These are phyloP conservation scores for Sinopyrophorus schimmeli DNA, from an alignment of 2,888 invertebrate genomes.

Conservation along the genomic window DNA sequence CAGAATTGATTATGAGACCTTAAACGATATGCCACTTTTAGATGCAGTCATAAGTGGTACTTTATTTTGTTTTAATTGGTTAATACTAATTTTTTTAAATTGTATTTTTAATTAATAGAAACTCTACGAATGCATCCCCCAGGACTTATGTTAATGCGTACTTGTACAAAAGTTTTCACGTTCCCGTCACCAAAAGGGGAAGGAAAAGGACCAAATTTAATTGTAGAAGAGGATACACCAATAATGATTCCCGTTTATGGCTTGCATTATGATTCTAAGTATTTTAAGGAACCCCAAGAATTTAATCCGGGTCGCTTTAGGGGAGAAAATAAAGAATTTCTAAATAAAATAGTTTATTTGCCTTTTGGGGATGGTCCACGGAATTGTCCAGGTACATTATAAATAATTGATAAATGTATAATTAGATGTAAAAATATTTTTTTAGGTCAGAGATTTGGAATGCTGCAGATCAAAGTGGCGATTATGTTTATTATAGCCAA, in stretches of 20 bases:
- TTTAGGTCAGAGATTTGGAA: conserved; percentile 39
- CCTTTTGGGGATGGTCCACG: conserved; percentile 47
- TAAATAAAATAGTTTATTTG: conserved; percentile 41
- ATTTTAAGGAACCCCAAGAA: conserved; percentile 34
- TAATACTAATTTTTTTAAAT: too few species aligned
- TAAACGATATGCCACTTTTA: conserved; percentile 56
- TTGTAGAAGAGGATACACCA: conserved; percentile 33
- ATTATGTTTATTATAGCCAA: conserved; percentile 38
- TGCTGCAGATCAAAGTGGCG: conserved; percentile 38
- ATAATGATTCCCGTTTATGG: conserved; percentile 33
- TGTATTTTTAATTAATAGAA: conserved; percentile 35
- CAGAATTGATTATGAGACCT: conserved; percentile 50
- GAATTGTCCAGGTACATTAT: conserved; percentile 41
- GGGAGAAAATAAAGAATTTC: conserved; percentile 40
- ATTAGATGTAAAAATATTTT: not conserved
- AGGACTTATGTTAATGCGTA: conserved; percentile 30
- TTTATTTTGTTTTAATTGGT: too few species aligned
- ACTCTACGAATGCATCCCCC: conserved; percentile 44
- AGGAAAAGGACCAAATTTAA: conserved; percentile 35
- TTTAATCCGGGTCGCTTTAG: conserved; percentile 39
- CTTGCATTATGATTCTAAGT: conserved; percentile 35
- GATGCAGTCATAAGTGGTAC: conserved; percentile 57
- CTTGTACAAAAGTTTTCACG: conserved; percentile 37
- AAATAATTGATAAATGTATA: not conserved
- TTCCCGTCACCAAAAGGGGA: conserved; percentile 35